Base-by-base conservation (phyloP, 1,140 invertebrate genomes). In the Zaprionus kolodkinae region DNA sequence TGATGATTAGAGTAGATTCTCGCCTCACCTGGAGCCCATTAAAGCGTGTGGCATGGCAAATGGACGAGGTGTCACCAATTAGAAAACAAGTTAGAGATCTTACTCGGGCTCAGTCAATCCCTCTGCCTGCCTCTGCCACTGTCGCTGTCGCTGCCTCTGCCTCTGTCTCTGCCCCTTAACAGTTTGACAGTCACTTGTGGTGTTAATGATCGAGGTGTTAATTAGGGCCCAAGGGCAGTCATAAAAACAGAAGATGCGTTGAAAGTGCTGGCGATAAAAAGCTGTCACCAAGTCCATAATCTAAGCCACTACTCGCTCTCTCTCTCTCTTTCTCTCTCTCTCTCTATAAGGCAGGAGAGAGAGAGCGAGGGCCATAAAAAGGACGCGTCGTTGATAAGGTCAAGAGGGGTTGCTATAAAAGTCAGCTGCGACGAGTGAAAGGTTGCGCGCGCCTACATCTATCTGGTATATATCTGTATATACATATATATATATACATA, bases 31-130 rank as follows among this genome's bases (percentile, higher is more conserved):
- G 61, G 83, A 69, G 81, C 74, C 68, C 81, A 78, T 87, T 88
- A 87, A 88, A 88, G 85, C 84, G 84, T 89, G 71, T 71, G 86
- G 78, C 85, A 79, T 88, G 81, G 71, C 85, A 81, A 88, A 88
- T 88, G 76, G 81, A 89, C 78, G 72, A 90, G 86, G 85, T 89
- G 85, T 89, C 85, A 89, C 86, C 85, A 90, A 89, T 89, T 89
- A 89, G 81, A 88, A 86, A 82, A 82, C 83, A 86, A 79, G 83
- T 87, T 86, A 86, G 50, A 30, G 27, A 30, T 30, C 27, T 30
- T 30, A 30, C 68, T 71, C 67, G 64, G 60, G 21, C 67, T 38
- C 33, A 15, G 66, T 38, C 78, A 70, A 45, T 72, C 76, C 72
- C 76, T 61, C 40, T 25, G 35, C 57, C 45, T 54, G 25, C 68